Evolutionary conservation across 2,113 vertebrate genomes (phyloP), one percentile per base, ranked within the genome.

Genomic region (Scortum barcoo): DNA sequence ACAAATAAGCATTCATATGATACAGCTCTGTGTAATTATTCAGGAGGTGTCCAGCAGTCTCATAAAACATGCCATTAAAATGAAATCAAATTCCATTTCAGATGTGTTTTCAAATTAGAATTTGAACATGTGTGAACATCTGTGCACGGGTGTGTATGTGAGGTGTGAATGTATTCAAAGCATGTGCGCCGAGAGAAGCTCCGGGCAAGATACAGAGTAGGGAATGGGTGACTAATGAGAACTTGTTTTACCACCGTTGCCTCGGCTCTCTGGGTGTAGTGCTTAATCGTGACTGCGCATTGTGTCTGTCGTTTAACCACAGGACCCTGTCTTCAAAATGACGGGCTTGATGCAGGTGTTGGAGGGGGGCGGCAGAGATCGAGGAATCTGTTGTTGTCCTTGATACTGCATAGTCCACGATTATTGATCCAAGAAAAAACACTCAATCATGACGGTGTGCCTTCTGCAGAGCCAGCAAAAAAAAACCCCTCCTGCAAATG

Each of bases 161-260:
- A 69, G 42, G 19, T 80, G 61, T 77, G 71, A 61, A 89, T 87
- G 20, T 88, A 88, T 90, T 86, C 87, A 70, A 73, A 81, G 80
- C 87, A 85, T 86, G 89, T 82, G 81, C 76, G 71, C 60, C 14
- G 67, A 83, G 79, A 76, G 63, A 75, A 80, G 83, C 87, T 86
- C 50, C 40, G 72, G 86, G 89, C 81, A 61, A 86, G 76, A 65
- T 56, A 72, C 67, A 56, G 76, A 89, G 82, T 74, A 77, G 81
- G 60, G 78, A 90, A 89, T 50, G 77, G 70, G 82, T 86, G 82
- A 90, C 91, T 93, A 93, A 93, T 91, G 92, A 93, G 89, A 83
- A 89, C 86, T 80, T 84, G 88, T 88, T 93, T 87, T 83, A 86
- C 84, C 83, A 38, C 86, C 3, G 61, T 84, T 80, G 84, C 80